A percentile compares a stretch with the other conserved stretches of the same genome.
Evolutionary conservation across 2,888 invertebrate species (phyloP).

Genomic region (Salticus scenicus): DNA sequence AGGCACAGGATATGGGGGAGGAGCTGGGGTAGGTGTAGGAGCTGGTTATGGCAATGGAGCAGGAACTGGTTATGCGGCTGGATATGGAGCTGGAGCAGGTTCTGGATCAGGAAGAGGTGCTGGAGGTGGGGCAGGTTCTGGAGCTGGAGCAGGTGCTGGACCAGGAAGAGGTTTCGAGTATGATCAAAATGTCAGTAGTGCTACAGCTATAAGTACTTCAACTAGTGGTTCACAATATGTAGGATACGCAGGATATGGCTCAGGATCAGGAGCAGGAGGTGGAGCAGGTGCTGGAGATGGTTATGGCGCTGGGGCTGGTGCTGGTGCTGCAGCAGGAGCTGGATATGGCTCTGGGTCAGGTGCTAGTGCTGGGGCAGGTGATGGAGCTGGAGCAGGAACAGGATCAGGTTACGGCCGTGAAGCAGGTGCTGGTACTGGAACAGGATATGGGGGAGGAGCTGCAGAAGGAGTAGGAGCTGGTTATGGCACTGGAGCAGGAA

Average conservation of each 20-base stretch:
- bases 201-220: no score
- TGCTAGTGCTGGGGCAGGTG: no score
- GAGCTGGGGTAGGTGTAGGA: not conserved
- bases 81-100: not conserved
- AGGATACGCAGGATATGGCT: no score
- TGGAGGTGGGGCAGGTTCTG: not conserved
- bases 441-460: not conserved
- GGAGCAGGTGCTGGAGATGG: not conserved
- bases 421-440: not conserved
- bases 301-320: not conserved
- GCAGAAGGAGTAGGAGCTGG: not conserved
- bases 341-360: not conserved
- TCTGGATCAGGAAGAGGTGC: not conserved
- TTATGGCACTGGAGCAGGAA: no score
- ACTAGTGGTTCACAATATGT: no score
- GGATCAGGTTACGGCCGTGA: not conserved
- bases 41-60: not conserved
- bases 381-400: no score
- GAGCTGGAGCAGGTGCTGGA: not conserved
- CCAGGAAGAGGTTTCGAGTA: constrained; percentile 12
- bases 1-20: not conserved
- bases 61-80: not conserved
- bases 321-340: not conserved
- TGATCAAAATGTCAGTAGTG: no score
- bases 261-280: not conserved